Base-by-base conservation (phyloP, 2,888 invertebrate species). In the Drosophila niveifrons region DNA sequence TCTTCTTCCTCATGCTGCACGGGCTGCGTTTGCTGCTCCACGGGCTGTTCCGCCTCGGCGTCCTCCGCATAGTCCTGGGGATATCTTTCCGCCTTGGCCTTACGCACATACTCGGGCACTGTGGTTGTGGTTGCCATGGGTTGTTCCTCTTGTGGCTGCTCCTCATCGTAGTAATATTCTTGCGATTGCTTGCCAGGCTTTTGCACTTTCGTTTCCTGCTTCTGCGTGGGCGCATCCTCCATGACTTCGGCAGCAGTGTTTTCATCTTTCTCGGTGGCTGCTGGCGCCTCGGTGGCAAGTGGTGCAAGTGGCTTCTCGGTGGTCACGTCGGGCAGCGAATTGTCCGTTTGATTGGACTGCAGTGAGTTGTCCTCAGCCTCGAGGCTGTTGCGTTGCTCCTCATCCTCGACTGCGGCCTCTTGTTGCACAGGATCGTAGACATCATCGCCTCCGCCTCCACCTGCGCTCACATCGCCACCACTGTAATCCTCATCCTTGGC, bases 91-190 rank as follows among this genome's bases (percentile, higher is more conserved):
- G 88, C 72, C 43, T 89, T 88, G 9, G 84, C 71, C 61, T 89
- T 80, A n/a, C 90, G 86, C 67, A 91, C 76, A 82, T 91, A 91
- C 17, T 91, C 88, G 1, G 92, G 91, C 46, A 91, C 85, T 67
- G 89, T 79, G 48, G 90, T 89, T 41, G 90, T 90, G 46, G 63
- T 43, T 11, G n/a, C 57, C 11, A 46, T 15, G 3, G 36, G 7
- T 3, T 13, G 8, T 11, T 65, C 58, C 28, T 68, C 63, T 39
- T 51, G 43, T 0, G 29, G 67, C n/a, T 57, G 66, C 28, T 77
- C 78, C 7, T 80, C 75, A 2, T 84, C 74, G 62, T 88, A 72
- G 28, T 79, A 86, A 34, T 82, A 75, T 15, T 88, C 83, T 8
- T 56, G 47, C 0, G 75, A 68, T 0, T 64, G 50, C 2, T 61